Evolutionary conservation across 2,888 invertebrate genomes (phyloP), one percentile per base, ranked within the genome.

Genomic region (Venusia cambrica): DNA sequence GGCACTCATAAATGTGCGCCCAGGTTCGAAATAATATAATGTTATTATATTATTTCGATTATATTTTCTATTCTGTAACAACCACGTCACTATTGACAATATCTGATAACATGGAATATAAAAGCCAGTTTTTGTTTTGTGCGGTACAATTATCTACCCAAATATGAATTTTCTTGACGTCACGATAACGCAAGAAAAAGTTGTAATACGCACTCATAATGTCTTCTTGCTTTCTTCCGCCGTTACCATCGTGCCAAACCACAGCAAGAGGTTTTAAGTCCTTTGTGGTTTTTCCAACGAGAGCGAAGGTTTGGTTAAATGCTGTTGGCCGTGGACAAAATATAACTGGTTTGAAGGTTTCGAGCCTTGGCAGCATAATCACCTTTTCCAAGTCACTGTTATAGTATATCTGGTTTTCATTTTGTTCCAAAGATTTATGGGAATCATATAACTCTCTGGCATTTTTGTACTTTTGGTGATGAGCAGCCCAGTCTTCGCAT

Each of bases 1-100:
- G 26, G 38, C 22, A 17, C 48, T 45, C 50, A 53, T 54, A 32
- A 54, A 53, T n/a, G 54, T 52, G 29, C 51, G 50, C 7, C 53
- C 51, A 9, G 48, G 51, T 38, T 53, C 50, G 12, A 53, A 55
- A 18, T 45, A 49, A 15, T 38, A 21, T 8, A 53, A 27, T 20
- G 20, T 30, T 29, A 56, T 43, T 15, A n/a, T n/a, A n/a, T n/a
- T n/a, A n/a, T n/a, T n/a, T n/a, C n/a, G n/a, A n/a, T n/a, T n/a
- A n/a, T n/a, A n/a, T n/a, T n/a, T n/a, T n/a, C n/a, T n/a, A n/a
- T n/a, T n/a, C n/a, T n/a, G n/a, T n/a, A n/a, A n/a, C n/a, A n/a
- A n/a, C n/a, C n/a, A n/a, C n/a, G n/a, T n/a, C n/a, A n/a, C n/a
- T n/a, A n/a, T n/a, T n/a, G n/a, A n/a, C n/a, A n/a, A n/a, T n/a